phyloP scores from a whole-genome alignment of 2,888 invertebrate genomes.

The Ecliptopera silaceata region DNA sequence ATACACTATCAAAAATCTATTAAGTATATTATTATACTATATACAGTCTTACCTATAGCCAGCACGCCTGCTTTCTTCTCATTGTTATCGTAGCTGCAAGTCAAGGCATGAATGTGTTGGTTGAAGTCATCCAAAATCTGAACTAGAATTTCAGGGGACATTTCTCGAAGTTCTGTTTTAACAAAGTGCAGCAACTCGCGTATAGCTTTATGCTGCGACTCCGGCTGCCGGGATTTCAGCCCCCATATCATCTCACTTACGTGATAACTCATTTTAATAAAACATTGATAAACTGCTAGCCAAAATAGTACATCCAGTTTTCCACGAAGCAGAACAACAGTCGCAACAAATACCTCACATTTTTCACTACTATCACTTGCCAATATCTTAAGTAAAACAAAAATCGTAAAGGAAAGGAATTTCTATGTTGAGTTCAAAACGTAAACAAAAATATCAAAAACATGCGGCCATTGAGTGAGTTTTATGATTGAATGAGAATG shows the following conservation, averaged over 20 bases:
- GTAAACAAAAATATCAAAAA: constrained; percentile 55
- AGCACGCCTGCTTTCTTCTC: constrained; percentile 98
- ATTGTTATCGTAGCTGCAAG: constrained; percentile 94
- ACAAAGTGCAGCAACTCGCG: constrained; percentile 94
- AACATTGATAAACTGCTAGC: background rate
- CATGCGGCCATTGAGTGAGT: constrained; percentile 56
- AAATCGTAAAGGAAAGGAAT: too few species aligned
- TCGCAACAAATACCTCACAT: too few species aligned
- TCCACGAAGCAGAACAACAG: too few species aligned
- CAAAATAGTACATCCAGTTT: background rate
- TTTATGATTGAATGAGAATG: too few species aligned
- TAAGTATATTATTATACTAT: constrained; percentile 20
- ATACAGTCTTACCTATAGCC: constrained; percentile 87
- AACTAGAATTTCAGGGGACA: constrained; percentile 92
- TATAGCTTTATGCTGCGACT: constrained; percentile 92
- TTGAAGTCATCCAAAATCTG: constrained; percentile 96
- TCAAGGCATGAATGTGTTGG: constrained; percentile 97
- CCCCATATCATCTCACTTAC: constrained; percentile 92
- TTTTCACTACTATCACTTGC: too few species aligned
- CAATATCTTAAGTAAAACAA: too few species aligned
- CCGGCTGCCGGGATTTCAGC: constrained; percentile 94
- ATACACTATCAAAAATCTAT: too few species aligned
- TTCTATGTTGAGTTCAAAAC: constrained; percentile 36
- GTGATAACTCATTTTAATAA: constrained; percentile 61
- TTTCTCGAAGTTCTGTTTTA: constrained; percentile 93